Percentiles rank a stretch among this genome's conserved stretches.
Conservation (phyloP, 2,113 vertebrate genomes). For the Leiothrix lutea region DNA sequence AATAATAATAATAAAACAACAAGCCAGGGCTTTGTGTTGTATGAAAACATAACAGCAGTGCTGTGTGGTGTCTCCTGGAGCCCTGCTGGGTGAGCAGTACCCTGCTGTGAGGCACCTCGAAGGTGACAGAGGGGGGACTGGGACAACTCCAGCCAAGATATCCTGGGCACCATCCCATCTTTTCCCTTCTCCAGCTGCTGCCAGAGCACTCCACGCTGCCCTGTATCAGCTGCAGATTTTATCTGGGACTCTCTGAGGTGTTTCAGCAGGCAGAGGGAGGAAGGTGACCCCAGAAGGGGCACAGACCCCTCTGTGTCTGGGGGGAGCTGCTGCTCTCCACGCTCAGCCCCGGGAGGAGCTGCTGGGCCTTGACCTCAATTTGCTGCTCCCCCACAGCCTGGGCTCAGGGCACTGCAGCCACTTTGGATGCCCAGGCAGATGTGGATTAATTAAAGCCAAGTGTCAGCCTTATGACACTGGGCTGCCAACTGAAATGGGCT, state of each 20-base stretch:
- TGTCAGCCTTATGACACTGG: background rate
- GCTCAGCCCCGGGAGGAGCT: background rate
- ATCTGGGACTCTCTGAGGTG: background rate
- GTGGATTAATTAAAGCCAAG: conserved; percentile 14
- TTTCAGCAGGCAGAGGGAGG: background rate
- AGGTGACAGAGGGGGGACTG: background rate
- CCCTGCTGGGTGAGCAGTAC: background rate
- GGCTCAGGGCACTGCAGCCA: background rate
- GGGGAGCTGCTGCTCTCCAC: background rate
- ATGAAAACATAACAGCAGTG: background rate
- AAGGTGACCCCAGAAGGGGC: background rate
- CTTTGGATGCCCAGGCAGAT: background rate
- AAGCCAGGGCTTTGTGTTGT: background rate
- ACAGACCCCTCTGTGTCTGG: background rate
- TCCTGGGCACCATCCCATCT: background rate
- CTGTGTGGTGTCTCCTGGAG: background rate
- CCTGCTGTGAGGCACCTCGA: background rate
- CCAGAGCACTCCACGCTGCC: background rate
- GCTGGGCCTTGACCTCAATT: conserved; percentile 5
- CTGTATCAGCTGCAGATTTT: background rate
- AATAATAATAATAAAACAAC: too few relatives aligned
- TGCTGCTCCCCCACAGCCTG: background rate
- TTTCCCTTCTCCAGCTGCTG: background rate
- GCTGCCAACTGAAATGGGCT: background rate
- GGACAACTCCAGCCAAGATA: background rate